Base-by-base conservation (phyloP, 2,113 vertebrate genomes). In the Anarrhichthys ocellatus region DNA sequence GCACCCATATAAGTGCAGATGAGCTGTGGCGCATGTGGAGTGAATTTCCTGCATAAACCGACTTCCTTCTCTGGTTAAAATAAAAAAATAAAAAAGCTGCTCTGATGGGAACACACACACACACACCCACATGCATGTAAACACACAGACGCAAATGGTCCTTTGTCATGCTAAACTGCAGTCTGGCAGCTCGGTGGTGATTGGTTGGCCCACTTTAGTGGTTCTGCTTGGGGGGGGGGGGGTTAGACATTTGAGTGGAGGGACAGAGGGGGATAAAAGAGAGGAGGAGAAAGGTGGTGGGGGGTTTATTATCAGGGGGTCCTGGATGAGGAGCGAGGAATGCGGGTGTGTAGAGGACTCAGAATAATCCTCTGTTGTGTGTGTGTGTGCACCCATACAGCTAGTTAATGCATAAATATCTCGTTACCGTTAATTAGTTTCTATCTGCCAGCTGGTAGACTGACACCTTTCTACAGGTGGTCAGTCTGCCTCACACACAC, bases 141-240 rank as follows among this genome's bases (percentile, higher is more conserved):
- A 44, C 38, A 62, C 78, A 85, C 78, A 76, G 64, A 84, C 82
- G 74, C 85, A 80, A 89, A 77, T 77, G 78, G 82, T 44, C 74
- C 78, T 94, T 96, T 95, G 93, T 95, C 74, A 95, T 95, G 94
- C 83, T 92, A 94, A 94, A 91, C 80, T 54, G 77, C 88, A 72
- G 77, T 82, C 88, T 82, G 90, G 85, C 88, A 75, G 91, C 80
- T 46, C 50, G 11, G 10, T 56, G 48, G 74, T 73, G 87, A 92
- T 90, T 94, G 88, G 91, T 89, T 92, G 90, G 81, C 87, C 89
- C 89, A 85, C 87, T 93, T 93, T 72, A 83, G 81, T 36, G 22
- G 61, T 81, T 77, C 69, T 4, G 54, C 48, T 32, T 40, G 6
- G 29, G 46, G n/a, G 13, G 18, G 20, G 78, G 63, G 73, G 42